Evolutionary conservation across 2,888 invertebrate genomes (phyloP), one percentile per base, ranked within the genome.

Genomic region (Nephrotoma flavescens): DNA sequence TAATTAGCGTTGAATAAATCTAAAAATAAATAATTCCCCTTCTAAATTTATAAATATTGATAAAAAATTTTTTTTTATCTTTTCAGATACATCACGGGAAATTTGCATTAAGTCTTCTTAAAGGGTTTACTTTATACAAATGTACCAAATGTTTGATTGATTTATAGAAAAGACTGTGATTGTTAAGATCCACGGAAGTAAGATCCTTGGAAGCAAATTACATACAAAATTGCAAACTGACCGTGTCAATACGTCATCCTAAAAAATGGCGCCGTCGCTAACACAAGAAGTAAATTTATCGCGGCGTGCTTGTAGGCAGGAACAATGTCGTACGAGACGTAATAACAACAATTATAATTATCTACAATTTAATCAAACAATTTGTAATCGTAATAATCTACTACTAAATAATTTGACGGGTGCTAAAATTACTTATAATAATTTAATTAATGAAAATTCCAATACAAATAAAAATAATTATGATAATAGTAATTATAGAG

Each of bases 271-370:
- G 87, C 89, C 91, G 87, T 90, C 94, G 88, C 91, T 95, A 90
- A 92, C 93, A 91, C 94, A 95, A 91, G 94, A 95, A 90, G 94
- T 95, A 89, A 95, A 95, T 91, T 91, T 95, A 89, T 95, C 95
- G 89, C 92, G 95, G 89, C 93, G 95, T 88, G 95, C 95, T 88
- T 95, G 95, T 92, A 94, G 95, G 94, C 87, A 88, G 41, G 85
- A 85, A 84, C 41, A 86, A 86, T 45, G 41, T 6, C n/a, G 31
- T 1, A 31, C 6, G 7, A 31, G 19, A 71, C 5, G 5, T 44
- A 42, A 42, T 85, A 12, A 19, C 42, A 15, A 85, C 57, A 86
- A 57, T 42, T 41, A 86, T 85, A 85, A 85, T 47, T 47, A 86
- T 42, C n/a, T 84, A 84, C n/a, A 12, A 84, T 11, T 6, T 84